phyloP scores from a whole-genome alignment of 1,140 invertebrate genomes.

The Reticulitermes speratus region DNA sequence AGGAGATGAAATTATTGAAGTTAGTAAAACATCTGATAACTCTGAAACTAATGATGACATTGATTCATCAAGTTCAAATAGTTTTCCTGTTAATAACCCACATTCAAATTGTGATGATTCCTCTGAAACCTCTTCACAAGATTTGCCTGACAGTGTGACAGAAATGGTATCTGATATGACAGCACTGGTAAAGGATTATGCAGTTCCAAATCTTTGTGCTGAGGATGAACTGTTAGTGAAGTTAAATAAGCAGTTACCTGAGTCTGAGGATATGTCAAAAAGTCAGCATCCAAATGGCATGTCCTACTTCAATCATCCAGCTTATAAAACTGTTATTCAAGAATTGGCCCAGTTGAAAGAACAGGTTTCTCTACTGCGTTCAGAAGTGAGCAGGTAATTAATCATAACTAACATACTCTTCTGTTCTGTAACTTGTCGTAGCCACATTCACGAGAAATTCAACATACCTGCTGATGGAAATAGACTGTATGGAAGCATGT shows the following conservation, averaged over 20 bases:
- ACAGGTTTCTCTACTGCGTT: conserved; percentile 19
- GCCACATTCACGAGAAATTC: no score
- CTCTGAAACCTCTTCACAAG: neutral
- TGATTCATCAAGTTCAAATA: neutral
- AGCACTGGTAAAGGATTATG: neutral
- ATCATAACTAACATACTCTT: neutral
- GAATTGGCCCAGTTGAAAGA: conserved; percentile 32
- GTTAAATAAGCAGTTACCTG: neutral
- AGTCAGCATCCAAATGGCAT: conserved; percentile 27
- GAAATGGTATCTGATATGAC: neutral
- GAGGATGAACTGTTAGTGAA: conserved; percentile 21
- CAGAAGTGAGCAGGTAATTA: conserved; percentile 33
- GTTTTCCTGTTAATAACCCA: neutral
- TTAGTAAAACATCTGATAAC: neutral
- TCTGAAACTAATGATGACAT: neutral
- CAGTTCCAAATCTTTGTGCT: neutral
- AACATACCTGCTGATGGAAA: no score
- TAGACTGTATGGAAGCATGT: no score
- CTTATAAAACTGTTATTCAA: conserved; percentile 34
- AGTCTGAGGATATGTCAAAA: neutral
- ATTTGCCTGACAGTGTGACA: neutral
- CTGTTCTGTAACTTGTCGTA: no score
- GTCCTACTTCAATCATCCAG: conserved; percentile 30
- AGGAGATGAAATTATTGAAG: neutral
- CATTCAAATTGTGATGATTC: neutral